Conservation (phyloP, 2,113 vertebrate genomes). For the Pseudorasbora parva region DNA sequence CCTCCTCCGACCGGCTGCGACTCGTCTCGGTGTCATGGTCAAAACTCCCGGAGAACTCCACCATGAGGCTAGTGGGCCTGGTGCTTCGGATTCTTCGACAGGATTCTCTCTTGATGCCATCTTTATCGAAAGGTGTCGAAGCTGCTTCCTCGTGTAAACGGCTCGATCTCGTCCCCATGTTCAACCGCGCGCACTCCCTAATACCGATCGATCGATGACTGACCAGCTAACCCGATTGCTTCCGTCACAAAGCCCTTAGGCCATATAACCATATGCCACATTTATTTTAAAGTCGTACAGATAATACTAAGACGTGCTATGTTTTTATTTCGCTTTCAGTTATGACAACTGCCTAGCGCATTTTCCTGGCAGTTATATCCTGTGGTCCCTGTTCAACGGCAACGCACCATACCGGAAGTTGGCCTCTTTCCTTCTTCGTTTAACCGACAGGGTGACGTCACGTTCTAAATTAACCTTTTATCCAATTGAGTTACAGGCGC, state of each 20-base stretch:
- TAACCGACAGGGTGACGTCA: conserved; percentile 6
- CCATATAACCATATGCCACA: conserved; percentile 8
- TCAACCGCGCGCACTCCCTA: background rate
- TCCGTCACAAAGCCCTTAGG: conserved; percentile 6
- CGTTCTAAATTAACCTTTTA: conserved; percentile 29
- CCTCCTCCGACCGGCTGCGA: conserved; percentile 77
- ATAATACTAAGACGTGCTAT: background rate
- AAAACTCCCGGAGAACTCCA: conserved; percentile 78
- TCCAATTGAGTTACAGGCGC: conserved; percentile 39
- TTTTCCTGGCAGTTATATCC: conserved; percentile 65
- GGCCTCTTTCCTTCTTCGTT: conserved; percentile 54
- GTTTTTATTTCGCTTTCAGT: conserved; percentile 31
- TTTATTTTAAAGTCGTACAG: background rate
- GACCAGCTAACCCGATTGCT: conserved; percentile 16
- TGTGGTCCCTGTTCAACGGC: conserved; percentile 35
- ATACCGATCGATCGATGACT: background rate
- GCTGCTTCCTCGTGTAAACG: conserved; percentile 77
- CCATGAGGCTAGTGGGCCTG: conserved; percentile 77
- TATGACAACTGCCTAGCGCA: conserved; percentile 62
- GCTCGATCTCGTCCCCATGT: conserved; percentile 78
- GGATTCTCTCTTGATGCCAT: conserved; percentile 73
- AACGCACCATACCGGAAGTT: conserved; percentile 73
- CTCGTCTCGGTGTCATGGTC: conserved; percentile 75
- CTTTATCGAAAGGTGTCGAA: conserved; percentile 71
- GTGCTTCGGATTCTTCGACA: conserved; percentile 71